Evolutionary conservation across 2,113 vertebrate species (phyloP).

Genomic region (Geococcyx californianus): DNA sequence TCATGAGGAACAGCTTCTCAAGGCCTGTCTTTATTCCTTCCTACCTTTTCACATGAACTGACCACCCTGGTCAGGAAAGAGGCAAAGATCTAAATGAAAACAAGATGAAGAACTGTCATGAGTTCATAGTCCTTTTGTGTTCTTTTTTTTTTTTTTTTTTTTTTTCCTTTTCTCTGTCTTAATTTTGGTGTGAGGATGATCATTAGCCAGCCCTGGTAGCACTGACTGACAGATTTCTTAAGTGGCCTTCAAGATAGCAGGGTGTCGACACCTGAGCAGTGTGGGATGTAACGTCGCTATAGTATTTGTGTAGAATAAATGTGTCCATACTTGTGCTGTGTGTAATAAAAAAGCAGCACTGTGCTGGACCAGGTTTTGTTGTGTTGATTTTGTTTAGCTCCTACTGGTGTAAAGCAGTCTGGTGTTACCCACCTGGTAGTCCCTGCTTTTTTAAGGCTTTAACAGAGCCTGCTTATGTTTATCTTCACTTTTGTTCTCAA

Average conservation of each 20-base stretch:
- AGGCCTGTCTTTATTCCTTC: not conserved
- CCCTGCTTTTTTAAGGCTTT: not conserved
- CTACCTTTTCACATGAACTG: not conserved
- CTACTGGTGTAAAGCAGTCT: not conserved
- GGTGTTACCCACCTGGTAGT: not conserved
- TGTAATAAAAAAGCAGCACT: not conserved
- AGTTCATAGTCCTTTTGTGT: not conserved
- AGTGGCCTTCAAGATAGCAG: not conserved
- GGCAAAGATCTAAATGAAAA: not conserved
- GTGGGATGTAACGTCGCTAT: not conserved
- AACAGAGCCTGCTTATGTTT: not conserved
- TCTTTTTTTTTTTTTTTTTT: not conserved
- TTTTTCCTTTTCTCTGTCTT: not conserved
- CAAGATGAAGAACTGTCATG: not conserved
- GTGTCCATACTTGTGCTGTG: not conserved
- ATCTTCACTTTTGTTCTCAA: not conserved
- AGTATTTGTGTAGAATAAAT: fast-evolving
- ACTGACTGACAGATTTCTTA: not conserved
- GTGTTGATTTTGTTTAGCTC: not conserved
- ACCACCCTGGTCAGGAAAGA: not conserved
- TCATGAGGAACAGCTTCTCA: not conserved
- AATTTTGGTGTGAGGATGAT: not conserved
- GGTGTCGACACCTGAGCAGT: not conserved
- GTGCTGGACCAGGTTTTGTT: not conserved
- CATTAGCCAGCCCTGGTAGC: not conserved